Percentiles rank a stretch among this genome's conserved stretches.
phyloP scores from a whole-genome alignment of 1,140 invertebrate species.

The Phymorhynchus buccinoides region DNA sequence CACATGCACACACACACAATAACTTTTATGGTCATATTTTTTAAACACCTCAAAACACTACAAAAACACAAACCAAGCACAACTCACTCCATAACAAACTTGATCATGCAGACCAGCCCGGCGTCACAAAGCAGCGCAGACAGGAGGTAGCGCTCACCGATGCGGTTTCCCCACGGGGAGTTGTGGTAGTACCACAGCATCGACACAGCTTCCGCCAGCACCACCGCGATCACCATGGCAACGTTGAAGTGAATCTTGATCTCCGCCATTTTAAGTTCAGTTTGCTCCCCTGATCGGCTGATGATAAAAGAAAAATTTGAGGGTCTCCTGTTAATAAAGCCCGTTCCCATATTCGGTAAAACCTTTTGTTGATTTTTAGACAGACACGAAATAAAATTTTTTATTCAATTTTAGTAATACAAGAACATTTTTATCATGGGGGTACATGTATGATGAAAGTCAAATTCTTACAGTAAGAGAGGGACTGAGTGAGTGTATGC shows the following conservation, averaged over 20 bases:
- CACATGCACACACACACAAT: neutral
- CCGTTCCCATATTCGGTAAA: no score
- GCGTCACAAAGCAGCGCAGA: constrained; percentile 60
- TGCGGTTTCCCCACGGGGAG: constrained; percentile 56
- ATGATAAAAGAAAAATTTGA: no score
- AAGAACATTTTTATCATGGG: no score
- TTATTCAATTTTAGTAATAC: no score
- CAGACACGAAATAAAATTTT: no score
- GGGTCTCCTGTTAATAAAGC: no score
- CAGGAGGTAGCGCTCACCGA: constrained; percentile 62
- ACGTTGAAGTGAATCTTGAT: constrained; percentile 60
- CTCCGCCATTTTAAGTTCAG: constrained; percentile 39
- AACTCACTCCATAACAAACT: constrained; percentile 61
- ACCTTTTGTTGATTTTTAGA: no score
- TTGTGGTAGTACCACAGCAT: constrained; percentile 59
- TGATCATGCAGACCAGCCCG: constrained; percentile 55
- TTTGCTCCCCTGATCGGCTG: no score
- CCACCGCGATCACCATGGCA: constrained; percentile 61
- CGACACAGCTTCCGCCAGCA: constrained; percentile 60
- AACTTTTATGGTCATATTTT: no score
- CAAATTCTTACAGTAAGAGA: no score
- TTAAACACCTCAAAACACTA: neutral
- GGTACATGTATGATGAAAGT: no score
- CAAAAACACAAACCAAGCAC: neutral
- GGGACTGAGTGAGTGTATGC: no score